Percentiles rank a stretch among this genome's conserved stretches.
Conservation (phyloP, 2,888 invertebrate genomes). For the Nemotelus nigrinus region DNA sequence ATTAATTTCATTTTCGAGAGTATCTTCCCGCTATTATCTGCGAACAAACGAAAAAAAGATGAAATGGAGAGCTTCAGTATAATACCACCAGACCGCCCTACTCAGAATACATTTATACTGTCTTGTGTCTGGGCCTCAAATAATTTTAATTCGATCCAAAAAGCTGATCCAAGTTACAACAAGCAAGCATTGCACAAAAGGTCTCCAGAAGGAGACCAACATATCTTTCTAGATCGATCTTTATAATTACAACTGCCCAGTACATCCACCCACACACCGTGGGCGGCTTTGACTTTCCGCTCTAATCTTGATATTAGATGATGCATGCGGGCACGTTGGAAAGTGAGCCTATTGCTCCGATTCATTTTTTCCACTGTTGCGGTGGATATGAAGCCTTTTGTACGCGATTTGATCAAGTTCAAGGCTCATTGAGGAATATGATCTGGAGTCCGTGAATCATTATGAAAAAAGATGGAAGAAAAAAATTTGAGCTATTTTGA, state of each 20-base stretch:
- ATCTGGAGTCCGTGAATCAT: too few relatives aligned
- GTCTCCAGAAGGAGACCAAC: not conserved
- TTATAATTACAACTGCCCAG: conserved; percentile 53
- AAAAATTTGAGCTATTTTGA: too few relatives aligned
- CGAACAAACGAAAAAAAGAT: not conserved
- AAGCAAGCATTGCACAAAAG: conserved; percentile 4
- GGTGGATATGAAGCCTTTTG: too few relatives aligned
- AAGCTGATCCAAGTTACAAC: conserved; percentile 4
- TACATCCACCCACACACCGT: conserved; percentile 51
- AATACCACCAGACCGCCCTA: not conserved
- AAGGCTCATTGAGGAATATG: too few relatives aligned
- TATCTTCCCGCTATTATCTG: conserved; percentile 22
- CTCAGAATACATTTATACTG: not conserved
- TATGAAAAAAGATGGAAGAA: too few relatives aligned
- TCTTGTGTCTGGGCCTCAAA: not conserved
- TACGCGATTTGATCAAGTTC: too few relatives aligned
- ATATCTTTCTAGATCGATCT: conserved; percentile 48
- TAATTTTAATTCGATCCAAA: not conserved
- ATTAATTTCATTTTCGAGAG: conserved; percentile 47
- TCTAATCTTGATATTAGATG: conserved; percentile 2
- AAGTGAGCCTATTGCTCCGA: too few relatives aligned
- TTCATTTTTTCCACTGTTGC: too few relatives aligned
- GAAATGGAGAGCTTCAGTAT: not conserved
- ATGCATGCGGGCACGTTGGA: not conserved
- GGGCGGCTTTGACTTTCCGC: conserved; percentile 46